phyloP scores from a whole-genome alignment of 2,113 vertebrate species.

The Hippopotamus amphibius region DNA sequence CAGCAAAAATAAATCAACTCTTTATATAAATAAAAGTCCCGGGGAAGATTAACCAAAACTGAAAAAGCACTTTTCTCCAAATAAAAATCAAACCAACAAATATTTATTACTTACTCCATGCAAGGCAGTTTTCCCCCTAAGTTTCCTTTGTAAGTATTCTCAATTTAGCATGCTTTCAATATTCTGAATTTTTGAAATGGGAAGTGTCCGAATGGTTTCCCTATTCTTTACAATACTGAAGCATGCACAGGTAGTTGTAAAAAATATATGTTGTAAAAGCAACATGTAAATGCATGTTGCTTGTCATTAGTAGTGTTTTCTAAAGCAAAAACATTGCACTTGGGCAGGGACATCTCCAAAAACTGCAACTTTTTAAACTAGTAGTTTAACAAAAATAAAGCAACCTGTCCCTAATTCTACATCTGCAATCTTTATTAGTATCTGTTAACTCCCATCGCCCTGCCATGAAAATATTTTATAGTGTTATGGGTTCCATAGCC shows the following conservation, averaged over 20 bases:
- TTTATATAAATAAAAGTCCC: slow-evolving; percentile 31
- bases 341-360: background rate
- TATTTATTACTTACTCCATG: background rate
- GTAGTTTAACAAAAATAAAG: slow-evolving; percentile 2
- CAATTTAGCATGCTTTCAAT: background rate
- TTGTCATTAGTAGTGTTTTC: background rate
- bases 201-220: background rate
- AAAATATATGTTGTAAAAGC: background rate
- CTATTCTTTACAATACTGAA: background rate
- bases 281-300: background rate
- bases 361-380: background rate
- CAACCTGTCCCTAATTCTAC: background rate
- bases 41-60: slow-evolving; percentile 6
- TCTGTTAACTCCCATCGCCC: background rate
- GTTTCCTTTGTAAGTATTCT: slow-evolving; percentile 27
- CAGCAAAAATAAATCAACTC: slow-evolving; percentile 25
- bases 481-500: background rate
- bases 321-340: background rate
- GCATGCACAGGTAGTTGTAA: background rate
- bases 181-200: slow-evolving; percentile 7
- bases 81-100: slow-evolving; percentile 44
- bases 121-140: background rate
- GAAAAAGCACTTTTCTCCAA: slow-evolving; percentile 10
- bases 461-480: background rate
- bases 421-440: background rate